Evolutionary conservation across 92 coral and sea anemone species (phyloP), one percentile per base, ranked within the genome.

Genomic region (Paramuricea clavata): DNA sequence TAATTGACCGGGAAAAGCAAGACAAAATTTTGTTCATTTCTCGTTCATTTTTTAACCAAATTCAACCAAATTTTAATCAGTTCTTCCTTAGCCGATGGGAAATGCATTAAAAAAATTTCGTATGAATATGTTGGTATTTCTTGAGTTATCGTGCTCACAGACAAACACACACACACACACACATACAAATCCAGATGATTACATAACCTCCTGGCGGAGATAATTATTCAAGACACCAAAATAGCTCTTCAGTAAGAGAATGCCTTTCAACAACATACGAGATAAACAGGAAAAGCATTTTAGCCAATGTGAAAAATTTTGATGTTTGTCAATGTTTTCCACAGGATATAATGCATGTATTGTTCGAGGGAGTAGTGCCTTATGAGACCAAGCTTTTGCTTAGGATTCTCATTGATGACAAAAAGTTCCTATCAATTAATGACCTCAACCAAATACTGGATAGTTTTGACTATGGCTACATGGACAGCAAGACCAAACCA

Each of bases 321-420:
- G 86, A 69, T 79, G 86, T 80, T 19, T 87, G 90, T 60, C 68
- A 69, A 49, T 87, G 90, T 30, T 87, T 79, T 25, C 86, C 90
- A 31, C 80, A 87, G 25, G 90, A 87, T 39, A 57, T 79, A 9
- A 87, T 87, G 90, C 86, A 87, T 49, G 67, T 87, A 34, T 76
- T 87, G 12, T 43, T 88, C 43, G 91, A 88, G 35, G 91, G 91
- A 22, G 82, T 82, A 16, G 83, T 88, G 69, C 91, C 91, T 39
- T 82, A 82, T 60, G 79, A 60, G 28, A 82, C 91, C 31, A 88
- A 88, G 56, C 69, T 61, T 23, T 59, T 74, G 12, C 56, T 82
- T 31, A 82, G 44, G 33, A 44, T 74, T 41, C 69, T 88, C 5
- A 74, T 88, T 27, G 87, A 88, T 88, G 88, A 88, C 2, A 31